phyloP scores from a whole-genome alignment of 2,113 vertebrate genomes.

The Prionailurus bengalensis region DNA sequence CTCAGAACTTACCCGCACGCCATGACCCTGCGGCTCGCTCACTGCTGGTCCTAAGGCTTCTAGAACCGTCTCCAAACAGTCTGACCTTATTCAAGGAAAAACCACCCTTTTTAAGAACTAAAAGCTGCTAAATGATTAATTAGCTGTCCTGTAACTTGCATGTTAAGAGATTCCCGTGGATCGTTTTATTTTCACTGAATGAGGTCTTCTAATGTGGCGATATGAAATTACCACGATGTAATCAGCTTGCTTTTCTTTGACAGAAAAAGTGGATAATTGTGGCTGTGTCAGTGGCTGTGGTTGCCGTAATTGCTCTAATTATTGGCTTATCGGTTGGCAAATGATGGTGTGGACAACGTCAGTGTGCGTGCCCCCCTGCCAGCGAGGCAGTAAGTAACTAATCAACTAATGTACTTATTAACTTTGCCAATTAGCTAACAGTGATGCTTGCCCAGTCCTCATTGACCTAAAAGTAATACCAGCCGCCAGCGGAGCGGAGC shows the following conservation, averaged over 20 bases:
- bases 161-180: background rate
- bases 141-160: background rate
- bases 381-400: constrained; percentile 87
- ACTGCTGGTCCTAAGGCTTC: background rate
- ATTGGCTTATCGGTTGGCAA: constrained; percentile 94
- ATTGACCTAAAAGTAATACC: background rate
- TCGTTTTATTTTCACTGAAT: background rate
- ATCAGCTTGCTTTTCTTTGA: constrained; percentile 83
- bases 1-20: too few relatives aligned
- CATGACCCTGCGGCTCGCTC: rapidly evolving
- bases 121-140: background rate
- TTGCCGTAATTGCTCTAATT: constrained; percentile 93
- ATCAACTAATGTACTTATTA: constrained; percentile 75
- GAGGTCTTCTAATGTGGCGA: background rate
- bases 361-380: constrained; percentile 81
- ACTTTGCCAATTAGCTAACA: background rate
- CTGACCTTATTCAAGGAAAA: background rate
- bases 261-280: constrained; percentile 96
- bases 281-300: constrained; percentile 89
- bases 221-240: background rate
- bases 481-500: background rate
- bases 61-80: background rate
- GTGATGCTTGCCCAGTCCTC: background rate
- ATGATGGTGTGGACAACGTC: constrained; percentile 84
- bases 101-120: background rate